phyloP scores from a whole-genome alignment of 2,888 invertebrate genomes.

The Alcis repandata region DNA sequence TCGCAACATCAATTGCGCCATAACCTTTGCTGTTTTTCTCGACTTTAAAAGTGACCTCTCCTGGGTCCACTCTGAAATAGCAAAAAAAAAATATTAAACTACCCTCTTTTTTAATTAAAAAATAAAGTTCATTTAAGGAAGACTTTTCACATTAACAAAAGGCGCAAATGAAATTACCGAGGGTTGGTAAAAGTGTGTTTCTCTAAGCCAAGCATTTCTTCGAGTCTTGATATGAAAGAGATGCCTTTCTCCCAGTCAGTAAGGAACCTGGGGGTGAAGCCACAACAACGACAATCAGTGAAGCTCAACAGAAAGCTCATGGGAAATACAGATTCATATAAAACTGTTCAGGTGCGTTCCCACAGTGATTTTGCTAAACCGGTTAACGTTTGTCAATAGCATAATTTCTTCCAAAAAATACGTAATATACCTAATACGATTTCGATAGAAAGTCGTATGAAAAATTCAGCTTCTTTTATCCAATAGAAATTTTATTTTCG shows the following conservation, averaged over 20 bases:
- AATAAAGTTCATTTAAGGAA: neutral
- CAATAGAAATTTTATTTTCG: too few relatives aligned
- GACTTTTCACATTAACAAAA: conserved; percentile 7
- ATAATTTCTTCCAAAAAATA: too few relatives aligned
- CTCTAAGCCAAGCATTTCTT: conserved; percentile 89
- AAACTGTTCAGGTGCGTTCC: neutral
- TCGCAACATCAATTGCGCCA: conserved; percentile 89
- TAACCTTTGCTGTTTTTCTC: conserved; percentile 88
- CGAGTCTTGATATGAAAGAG: conserved; percentile 89
- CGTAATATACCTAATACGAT: too few relatives aligned
- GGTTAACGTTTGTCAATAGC: neutral
- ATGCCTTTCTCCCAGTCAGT: conserved; percentile 91
- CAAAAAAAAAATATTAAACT: conserved; percentile 29
- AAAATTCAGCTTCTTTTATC: too few relatives aligned
- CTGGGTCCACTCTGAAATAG: conserved; percentile 89
- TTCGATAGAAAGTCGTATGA: too few relatives aligned
- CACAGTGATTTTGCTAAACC: neutral
- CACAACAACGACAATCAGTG: conserved; percentile 47
- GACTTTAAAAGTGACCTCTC: conserved; percentile 93
- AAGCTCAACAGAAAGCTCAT: conserved; percentile 26
- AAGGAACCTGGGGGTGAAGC: conserved; percentile 64
- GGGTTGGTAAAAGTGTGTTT: conserved; percentile 88
- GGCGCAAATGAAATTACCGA: conserved; percentile 76
- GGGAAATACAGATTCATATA: conserved; percentile 5
- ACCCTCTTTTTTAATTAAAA: neutral